Evolutionary conservation across 2,888 invertebrate species (phyloP).

Genomic region (Patella caerulea): DNA sequence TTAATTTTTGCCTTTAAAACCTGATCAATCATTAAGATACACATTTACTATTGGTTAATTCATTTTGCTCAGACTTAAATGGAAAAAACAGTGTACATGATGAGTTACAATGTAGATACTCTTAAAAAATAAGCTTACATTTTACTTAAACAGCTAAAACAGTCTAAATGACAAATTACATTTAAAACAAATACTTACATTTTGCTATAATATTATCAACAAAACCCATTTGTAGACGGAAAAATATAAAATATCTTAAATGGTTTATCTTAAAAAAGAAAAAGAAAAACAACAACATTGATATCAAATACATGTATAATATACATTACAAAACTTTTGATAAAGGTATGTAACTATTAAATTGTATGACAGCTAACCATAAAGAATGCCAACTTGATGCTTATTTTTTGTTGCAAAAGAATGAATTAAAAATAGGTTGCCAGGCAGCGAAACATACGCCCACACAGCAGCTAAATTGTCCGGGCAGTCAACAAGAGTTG

Average conservation of each 20-base stretch:
- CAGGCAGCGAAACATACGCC: no score
- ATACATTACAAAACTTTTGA: constrained; percentile 8
- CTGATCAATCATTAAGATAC: no score
- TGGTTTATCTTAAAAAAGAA: constrained; percentile 78
- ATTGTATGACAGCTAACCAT: not conserved
- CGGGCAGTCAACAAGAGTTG: no score
- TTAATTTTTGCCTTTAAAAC: no score
- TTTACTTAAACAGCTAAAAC: not conserved
- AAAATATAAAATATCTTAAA: constrained; percentile 88
- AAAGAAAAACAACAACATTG: constrained; percentile 17
- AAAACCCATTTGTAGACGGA: constrained; percentile 91
- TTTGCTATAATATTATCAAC: constrained; percentile 97
- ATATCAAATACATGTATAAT: not conserved
- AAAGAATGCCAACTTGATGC: not conserved
- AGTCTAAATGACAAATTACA: not conserved
- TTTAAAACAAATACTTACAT: constrained; percentile 77
- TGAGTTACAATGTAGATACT: no score
- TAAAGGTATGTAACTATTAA: not conserved
- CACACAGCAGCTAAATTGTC: no score
- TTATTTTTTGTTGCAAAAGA: not conserved
- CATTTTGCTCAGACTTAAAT: no score
- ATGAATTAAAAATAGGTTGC: no score
- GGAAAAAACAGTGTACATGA: no score
- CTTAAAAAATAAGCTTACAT: no score
- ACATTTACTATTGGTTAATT: no score